Conservation (phyloP, 2,113 vertebrate genomes). For the Bos taurus region ARS-UCD2.0 NC_037330.1:31636501-31637000, state of each 20-base stretch:
- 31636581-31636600: too few species aligned
- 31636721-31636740: neutral
- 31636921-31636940: neutral
- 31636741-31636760: conserved; percentile 5
- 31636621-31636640: too few species aligned
- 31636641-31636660: neutral
- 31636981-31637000: neutral
- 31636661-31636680: neutral
- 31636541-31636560: too few species aligned
- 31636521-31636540: too few species aligned
- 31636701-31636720: neutral
- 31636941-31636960: neutral
- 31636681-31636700: neutral
- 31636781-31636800: neutral
- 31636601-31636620: too few species aligned
- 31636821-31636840: conserved; percentile 6
- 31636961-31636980: neutral
- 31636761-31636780: neutral
- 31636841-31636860: conserved; percentile 44
- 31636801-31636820: neutral
- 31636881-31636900: neutral
- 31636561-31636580: too few species aligned
- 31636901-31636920: neutral
- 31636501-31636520: too few species aligned
- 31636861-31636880: neutral